Evolutionary conservation across 2,888 invertebrate genomes (phyloP), one percentile per base, ranked within the genome.

Genomic region (Nudaria mundana): DNA sequence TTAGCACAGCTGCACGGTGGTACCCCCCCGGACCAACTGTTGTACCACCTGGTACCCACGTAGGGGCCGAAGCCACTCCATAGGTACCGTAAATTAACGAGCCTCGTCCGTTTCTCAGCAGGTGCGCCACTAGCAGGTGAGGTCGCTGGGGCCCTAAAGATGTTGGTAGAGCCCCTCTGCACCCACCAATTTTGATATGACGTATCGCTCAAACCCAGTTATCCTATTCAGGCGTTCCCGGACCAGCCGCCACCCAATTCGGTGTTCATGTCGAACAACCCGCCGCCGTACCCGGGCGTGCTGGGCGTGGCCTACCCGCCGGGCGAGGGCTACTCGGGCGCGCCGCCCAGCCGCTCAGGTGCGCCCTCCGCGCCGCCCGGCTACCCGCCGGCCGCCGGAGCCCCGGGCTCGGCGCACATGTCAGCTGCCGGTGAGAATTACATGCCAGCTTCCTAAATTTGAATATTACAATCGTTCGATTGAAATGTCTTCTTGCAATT

Each of bases 261-360:
- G 13, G 97, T 98, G 15, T 98, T 93, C 77, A 95, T 97, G 91
- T 95, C 94, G 30, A 94, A 96, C 76, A 95, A 93, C 75, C 98
- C 98, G 15, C 98, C 98, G 30, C 98, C 98, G 2, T 98, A 98
- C 83, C 97, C 98, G 10, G 98, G 98, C 41, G 93, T 98, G 47
- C 58, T 51, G 22, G 85, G 84, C 26, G 63, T 52, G 1, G 28
- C 64, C 2, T 82, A 82, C 58, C 80, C 81, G 3, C 56, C 74
- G 0, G 77, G 71, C 5, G 48, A 56, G 0, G 76, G 77, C 18
- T 77, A 66, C 63, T 74, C 80, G 2, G 80, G 74, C 44, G 67
- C 46, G 3, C 55, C 16, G 37, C 48, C 26, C 29, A 48, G 46
- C 26, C 43, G 48, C 13, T 56, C 55, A 28, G 58, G 56, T 44